These are phyloP conservation scores for Syritta pipiens DNA, from an alignment of 2,888 invertebrate species.

Conservation along the genomic window DNA sequence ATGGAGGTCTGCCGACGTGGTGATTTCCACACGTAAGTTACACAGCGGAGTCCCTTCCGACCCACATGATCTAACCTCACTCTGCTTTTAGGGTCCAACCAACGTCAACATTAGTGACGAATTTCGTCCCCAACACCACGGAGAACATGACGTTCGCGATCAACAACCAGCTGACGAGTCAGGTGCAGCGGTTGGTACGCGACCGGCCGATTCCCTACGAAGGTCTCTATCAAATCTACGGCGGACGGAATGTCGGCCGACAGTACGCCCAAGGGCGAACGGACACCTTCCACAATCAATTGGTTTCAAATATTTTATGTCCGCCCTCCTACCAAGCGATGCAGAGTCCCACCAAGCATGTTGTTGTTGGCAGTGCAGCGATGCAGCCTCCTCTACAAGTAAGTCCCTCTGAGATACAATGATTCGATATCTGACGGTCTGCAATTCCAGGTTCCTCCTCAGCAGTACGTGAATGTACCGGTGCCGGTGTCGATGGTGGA, in stretches of 20 bases:
- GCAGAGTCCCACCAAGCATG: conserved; percentile 83
- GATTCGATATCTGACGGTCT: too few species aligned
- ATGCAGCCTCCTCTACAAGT: conserved; percentile 80
- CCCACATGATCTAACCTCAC: not conserved
- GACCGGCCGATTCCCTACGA: conserved; percentile 89
- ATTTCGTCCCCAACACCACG: conserved; percentile 88
- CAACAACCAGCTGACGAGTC: conserved; percentile 91
- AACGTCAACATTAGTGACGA: conserved; percentile 85
- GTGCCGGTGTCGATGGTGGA: conserved; percentile 95
- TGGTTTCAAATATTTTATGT: conserved; percentile 96
- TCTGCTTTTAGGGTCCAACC: conserved; percentile 77
- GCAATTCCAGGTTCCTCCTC: conserved; percentile 88
- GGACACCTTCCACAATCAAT: conserved; percentile 93
- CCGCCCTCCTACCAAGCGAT: conserved; percentile 93
- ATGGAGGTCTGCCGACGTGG: conserved; percentile 90
- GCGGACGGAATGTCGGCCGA: conserved; percentile 84
- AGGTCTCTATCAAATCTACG: conserved; percentile 84
- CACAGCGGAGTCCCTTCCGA: not conserved
- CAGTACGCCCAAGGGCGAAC: conserved; percentile 85
- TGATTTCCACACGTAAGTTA: conserved; percentile 78
- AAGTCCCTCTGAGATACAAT: conserved; percentile 44
- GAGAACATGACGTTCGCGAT: conserved; percentile 95
- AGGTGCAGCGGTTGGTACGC: conserved; percentile 85
- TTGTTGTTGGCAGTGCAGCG: conserved; percentile 81
- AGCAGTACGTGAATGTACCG: conserved; percentile 87